Evolutionary conservation across 2,888 invertebrate species (phyloP), one percentile per base, ranked within the genome.

Genomic region (Automeris io): DNA sequence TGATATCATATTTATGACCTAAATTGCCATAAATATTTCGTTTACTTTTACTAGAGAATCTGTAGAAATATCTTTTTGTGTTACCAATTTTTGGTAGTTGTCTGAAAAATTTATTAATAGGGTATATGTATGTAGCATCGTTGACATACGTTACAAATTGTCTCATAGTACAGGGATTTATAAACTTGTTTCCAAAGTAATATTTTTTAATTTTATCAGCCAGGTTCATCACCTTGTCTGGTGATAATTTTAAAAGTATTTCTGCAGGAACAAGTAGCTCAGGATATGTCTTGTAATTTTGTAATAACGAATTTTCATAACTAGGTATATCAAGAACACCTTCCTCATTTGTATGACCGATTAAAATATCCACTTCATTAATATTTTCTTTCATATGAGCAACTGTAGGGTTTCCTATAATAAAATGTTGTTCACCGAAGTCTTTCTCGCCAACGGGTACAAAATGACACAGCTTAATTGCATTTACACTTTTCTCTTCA

Each of bases 301-400:
- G 6, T 0, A 57, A 34, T 0, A 53, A 8, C 1, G 13, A 13
- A 1, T 39, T 13, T 35, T 29, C 29, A 29, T 6, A 16, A 7
- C 3, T 1, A n/a, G 8, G 16, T 13, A 8, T 16, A 8, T 2
- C 29, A 16, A 16, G 2, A 11, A 19, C 7, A 9, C 9, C 90
- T 75, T 94, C 94, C 37, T 91, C 88, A 1, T 88, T 88, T 4
- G 91, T 93, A 5, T 91, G 64, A 1, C 94, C 94, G 16, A 91
- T 82, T 58, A 95, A 88, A 62, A 92, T 83, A 0, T 93, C 93
- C 1, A 90, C 82, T 19, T 70, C 52, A 26, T 70, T 67, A 4
- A 88, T 61, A 8, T 68, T 73, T 18, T 90, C 90, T 75, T 69
- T 54, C 54, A 64, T 18, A 69, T 41, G 12, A 53, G 34, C 11